phyloP scores from a whole-genome alignment of 2,888 invertebrate species.

The Athalia cordata region DNA sequence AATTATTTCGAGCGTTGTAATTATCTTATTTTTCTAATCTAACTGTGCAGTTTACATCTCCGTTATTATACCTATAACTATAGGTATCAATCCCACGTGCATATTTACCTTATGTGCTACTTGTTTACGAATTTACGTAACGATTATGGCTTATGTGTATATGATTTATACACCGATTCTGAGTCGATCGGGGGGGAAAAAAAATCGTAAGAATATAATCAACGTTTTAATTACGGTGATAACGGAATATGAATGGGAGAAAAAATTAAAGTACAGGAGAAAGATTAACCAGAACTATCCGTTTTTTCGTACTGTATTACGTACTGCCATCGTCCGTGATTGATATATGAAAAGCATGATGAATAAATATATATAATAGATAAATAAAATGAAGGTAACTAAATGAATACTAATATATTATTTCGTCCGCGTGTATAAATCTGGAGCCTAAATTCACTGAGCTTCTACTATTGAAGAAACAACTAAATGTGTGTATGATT shows the following conservation, averaged over 20 bases:
- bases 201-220: too few relatives aligned
- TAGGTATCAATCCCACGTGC: too few relatives aligned
- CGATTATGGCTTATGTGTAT: background rate
- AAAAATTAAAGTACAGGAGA: conserved; percentile 10
- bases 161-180: background rate
- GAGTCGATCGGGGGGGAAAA: background rate
- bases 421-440: background rate
- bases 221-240: conserved; percentile 17
- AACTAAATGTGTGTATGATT: too few relatives aligned
- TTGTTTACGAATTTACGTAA: too few relatives aligned
- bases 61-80: too few relatives aligned
- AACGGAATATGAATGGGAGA: conserved; percentile 8
- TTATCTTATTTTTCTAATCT: too few relatives aligned
- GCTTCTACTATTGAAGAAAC: too few relatives aligned
- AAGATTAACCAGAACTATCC: too few relatives aligned
- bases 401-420: background rate
- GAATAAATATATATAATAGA: background rate
- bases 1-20: too few relatives aligned
- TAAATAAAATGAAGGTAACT: background rate
- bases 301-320: conserved; percentile 1
- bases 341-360: background rate
- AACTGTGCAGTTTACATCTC: too few relatives aligned
- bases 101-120: too few relatives aligned
- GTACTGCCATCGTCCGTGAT: conserved; percentile 13
- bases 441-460: background rate